Percentiles rank a stretch among this genome's conserved stretches.
Conservation (phyloP, 2,888 invertebrate species). For the Belgica antarctica region DNA sequence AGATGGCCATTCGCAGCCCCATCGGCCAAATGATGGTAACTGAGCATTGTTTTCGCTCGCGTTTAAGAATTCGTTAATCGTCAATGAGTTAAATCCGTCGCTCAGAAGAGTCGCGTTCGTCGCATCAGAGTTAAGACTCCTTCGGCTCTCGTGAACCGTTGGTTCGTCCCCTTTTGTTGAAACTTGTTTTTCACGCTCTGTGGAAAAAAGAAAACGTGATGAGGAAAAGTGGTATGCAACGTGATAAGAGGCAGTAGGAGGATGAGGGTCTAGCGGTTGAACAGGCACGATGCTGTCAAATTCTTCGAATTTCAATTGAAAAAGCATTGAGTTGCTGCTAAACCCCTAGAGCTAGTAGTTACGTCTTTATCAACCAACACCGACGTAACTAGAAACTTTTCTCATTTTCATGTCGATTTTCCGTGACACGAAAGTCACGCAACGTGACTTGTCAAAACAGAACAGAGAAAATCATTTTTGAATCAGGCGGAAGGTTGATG, state of each 20-base stretch:
- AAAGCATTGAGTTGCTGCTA: too few relatives aligned
- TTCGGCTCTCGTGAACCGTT: constrained; percentile 60
- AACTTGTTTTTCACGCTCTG: constrained; percentile 74
- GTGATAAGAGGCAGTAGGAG: background rate
- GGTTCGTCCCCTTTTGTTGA: constrained; percentile 64
- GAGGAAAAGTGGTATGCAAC: background rate
- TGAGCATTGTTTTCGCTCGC: constrained; percentile 54
- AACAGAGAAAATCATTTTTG: too few relatives aligned
- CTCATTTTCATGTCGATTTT: too few relatives aligned
- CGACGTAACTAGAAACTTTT: too few relatives aligned
- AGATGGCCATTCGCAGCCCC: constrained; percentile 96
- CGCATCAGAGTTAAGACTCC: constrained; percentile 57
- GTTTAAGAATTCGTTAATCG: constrained; percentile 28
- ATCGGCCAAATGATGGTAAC: constrained; percentile 81
- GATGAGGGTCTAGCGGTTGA: background rate
- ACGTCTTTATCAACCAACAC: too few relatives aligned
- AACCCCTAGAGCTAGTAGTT: too few relatives aligned
- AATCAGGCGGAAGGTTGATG: too few relatives aligned
- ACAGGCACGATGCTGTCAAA: too few relatives aligned
- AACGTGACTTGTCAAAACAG: too few relatives aligned
- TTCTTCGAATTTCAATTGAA: too few relatives aligned
- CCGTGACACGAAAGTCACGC: too few relatives aligned
- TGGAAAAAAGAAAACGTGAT: constrained; percentile 47
- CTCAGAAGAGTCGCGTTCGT: constrained; percentile 54
- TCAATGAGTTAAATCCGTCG: constrained; percentile 56